Conservation (phyloP, 1,140 invertebrate genomes). For the Chrysomallon squamiferum region DNA sequence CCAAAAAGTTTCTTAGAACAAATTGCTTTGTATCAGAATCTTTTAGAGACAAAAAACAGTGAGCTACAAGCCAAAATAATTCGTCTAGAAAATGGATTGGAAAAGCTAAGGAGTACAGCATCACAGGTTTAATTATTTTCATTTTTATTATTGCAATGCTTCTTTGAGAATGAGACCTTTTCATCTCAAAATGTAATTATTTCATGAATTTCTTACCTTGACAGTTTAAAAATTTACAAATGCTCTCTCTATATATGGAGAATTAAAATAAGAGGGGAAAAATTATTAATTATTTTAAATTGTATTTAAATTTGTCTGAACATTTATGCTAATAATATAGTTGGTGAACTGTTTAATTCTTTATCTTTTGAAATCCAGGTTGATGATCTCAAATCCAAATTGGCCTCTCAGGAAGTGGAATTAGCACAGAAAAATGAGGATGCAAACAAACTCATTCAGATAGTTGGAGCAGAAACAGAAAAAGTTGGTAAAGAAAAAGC, state of each 20-base stretch:
- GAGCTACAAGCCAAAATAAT: conserved; percentile 84
- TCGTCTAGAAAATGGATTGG: conserved; percentile 90
- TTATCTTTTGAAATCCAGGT: conserved; percentile 69
- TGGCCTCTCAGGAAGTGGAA: conserved; percentile 93
- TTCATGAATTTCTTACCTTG: no score
- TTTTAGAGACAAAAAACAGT: conserved; percentile 81
- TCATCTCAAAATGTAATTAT: no score
- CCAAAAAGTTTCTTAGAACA: conserved; percentile 97
- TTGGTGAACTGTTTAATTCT: no score
- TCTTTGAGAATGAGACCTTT: no score
- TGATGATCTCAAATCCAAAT: conserved; percentile 88
- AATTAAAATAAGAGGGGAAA: no score
- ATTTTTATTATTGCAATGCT: no score
- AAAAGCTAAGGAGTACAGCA: conserved; percentile 80
- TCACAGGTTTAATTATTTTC: conserved; percentile 80
- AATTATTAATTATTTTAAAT: no score
- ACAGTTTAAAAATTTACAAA: no score
- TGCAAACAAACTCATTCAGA: conserved; percentile 91
- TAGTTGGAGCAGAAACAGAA: conserved; percentile 91
- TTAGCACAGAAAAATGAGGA: conserved; percentile 94
- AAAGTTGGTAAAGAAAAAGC: conserved; percentile 92
- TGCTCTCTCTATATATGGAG: no score
- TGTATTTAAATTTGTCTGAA: no score
- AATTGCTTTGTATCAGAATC: conserved; percentile 88
- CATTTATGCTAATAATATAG: no score